Base-by-base conservation (phyloP, 2,888 invertebrate species). In the Drosophila kambysellisi region DNA sequence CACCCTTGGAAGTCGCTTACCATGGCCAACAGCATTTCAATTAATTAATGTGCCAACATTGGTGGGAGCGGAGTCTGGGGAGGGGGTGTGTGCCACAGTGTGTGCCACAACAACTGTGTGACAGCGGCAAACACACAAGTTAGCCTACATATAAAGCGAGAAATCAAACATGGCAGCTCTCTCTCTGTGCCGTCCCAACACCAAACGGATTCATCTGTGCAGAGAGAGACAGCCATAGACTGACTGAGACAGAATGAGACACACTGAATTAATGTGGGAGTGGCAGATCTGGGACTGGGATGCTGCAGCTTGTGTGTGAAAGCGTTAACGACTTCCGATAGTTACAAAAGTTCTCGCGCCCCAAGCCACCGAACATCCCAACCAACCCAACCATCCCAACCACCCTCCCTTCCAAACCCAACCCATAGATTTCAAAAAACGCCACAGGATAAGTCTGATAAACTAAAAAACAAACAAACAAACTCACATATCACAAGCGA, bases 31-130 rank as follows among this genome's bases (percentile, higher is more conserved):
- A 88, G 86, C 86, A 81, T 86, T 86, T 89, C 88, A 89, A 86
- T 86, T 86, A 86, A 86, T 86, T 89, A 86, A 86, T 86, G 88
- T 88, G 79, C 89, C 88, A 89, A 89, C 89, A 88, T 89, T 86
- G 74, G 88, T 82, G 41, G 35, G 6, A 2, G 29, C 25, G 25
- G 25, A 25, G 25, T 25, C 20, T 25, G 32, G 51, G 20, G 54
- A n/a, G 15, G 20, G 20, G 12, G 46, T 11, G 29, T 25, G 25
- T 25, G 25, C 25, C 25, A 25, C 25, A 25, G 29, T 35, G 1
- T 30, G 37, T 15, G 51, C 51, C 59, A 29, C 66, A 76, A 29
- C 66, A 76, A 50, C 65, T 70, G 76, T 83, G 70, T 83, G 89
- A 89, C 88, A 87, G 82, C 82, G 52, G 57, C 75, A 78, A 87